Conservation (phyloP, 2,888 invertebrate species). For the Seira ritae region DNA sequence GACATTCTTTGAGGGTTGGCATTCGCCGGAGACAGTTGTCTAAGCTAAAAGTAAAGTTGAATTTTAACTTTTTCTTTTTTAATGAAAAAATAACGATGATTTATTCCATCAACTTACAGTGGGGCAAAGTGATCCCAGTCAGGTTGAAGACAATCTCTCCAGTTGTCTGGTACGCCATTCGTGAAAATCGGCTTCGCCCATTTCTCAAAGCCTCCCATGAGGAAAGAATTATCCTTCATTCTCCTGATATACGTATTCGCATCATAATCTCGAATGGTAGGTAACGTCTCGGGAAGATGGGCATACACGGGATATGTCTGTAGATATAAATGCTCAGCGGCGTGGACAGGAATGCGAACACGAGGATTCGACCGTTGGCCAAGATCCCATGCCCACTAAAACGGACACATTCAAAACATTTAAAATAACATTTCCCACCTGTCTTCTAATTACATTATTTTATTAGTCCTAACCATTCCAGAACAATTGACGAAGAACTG, state of each 20-base stretch:
- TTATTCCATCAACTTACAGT: constrained; percentile 51
- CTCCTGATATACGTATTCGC: constrained; percentile 81
- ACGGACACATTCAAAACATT: not conserved
- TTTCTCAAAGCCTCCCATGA: constrained; percentile 83
- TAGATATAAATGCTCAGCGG: constrained; percentile 83
- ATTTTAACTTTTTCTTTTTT: not conserved
- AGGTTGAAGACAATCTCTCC: constrained; percentile 75
- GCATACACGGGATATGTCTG: constrained; percentile 78
- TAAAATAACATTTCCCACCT: not conserved
- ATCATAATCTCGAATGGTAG: constrained; percentile 82
- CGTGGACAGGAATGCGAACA: constrained; percentile 83
- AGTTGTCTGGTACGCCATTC: constrained; percentile 76
- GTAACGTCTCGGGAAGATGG: constrained; percentile 75
- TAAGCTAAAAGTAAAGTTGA: constrained; percentile 43
- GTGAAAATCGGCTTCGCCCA: constrained; percentile 82
- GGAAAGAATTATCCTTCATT: constrained; percentile 78
- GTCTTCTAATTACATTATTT: not conserved
- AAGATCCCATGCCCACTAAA: constrained; percentile 80
- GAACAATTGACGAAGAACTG: constrained; percentile 84
- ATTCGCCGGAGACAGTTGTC: constrained; percentile 68
- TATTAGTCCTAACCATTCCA: constrained; percentile 79
- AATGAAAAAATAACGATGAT: no score
- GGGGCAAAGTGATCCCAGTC: constrained; percentile 80
- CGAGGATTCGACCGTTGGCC: constrained; percentile 79
- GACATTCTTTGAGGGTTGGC: constrained; percentile 68